These are phyloP conservation scores for Fragum whitleyi DNA, from an alignment of 2,888 invertebrate genomes.

Conservation along the genomic window DNA sequence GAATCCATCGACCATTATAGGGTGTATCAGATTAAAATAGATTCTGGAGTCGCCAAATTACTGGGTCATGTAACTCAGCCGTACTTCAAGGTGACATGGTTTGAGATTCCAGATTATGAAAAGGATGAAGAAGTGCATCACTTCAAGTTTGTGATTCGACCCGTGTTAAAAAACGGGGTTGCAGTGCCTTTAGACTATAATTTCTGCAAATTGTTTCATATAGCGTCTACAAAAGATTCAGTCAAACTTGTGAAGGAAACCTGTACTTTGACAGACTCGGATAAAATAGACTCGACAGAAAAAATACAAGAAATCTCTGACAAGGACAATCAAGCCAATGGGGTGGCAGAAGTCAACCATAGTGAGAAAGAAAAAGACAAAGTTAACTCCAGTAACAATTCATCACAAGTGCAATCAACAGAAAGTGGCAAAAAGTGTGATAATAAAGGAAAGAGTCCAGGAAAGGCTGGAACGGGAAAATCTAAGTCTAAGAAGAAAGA, in stretches of 20 bases:
- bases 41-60: conserved; percentile 57
- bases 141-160: conserved; percentile 62
- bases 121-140: conserved; percentile 51
- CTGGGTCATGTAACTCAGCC: conserved; percentile 57
- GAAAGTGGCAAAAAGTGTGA: conserved; percentile 28
- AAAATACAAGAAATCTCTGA: neutral
- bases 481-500: conserved; percentile 8
- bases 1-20: conserved; percentile 59
- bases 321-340: neutral
- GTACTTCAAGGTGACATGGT: conserved; percentile 61
- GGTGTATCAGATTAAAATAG: conserved; percentile 58
- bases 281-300: conserved; percentile 16
- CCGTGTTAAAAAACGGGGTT: conserved; percentile 55
- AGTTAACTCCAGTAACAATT: neutral
- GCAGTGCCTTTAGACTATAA: conserved; percentile 57
- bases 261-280: conserved; percentile 27
- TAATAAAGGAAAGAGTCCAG: conserved; percentile 14
- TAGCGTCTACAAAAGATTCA: conserved; percentile 45
- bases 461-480: neutral
- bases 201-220: conserved; percentile 54
- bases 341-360: neutral
- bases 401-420: neutral
- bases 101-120: conserved; percentile 60
- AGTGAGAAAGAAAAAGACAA: conserved; percentile 4
- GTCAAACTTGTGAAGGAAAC: conserved; percentile 42